phyloP scores from a whole-genome alignment of 2,113 vertebrate genomes.

The Puma concolor region DNA sequence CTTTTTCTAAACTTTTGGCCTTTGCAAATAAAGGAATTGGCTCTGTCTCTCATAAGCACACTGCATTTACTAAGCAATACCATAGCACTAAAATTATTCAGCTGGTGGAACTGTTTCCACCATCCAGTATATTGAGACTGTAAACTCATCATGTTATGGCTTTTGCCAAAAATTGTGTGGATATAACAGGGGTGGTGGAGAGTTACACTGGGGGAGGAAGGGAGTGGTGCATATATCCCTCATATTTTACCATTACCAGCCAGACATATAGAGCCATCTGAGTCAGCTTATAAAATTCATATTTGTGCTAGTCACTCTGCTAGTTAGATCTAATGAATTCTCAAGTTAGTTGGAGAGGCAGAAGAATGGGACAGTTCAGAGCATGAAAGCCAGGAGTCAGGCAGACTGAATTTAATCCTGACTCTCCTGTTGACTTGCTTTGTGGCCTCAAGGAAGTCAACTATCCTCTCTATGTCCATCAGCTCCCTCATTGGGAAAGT shows the following conservation, averaged over 20 bases:
- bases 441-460: neutral
- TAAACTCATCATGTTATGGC: neutral
- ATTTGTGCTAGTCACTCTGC: neutral
- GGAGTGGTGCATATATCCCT: neutral
- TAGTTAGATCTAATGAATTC: neutral
- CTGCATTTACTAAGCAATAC: neutral
- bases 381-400: neutral
- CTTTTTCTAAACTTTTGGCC: conserved; percentile 24
- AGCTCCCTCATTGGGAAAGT: neutral
- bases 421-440: neutral
- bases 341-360: neutral
- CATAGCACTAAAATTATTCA: neutral
- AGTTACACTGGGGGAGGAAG: neutral
- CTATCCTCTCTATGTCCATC: neutral
- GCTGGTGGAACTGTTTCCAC: neutral
- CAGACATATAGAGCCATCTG: neutral
- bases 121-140: neutral
- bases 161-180: neutral
- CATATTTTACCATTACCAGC: neutral
- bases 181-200: neutral
- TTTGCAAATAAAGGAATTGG: neutral
- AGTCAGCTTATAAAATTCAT: neutral
- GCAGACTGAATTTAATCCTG: neutral
- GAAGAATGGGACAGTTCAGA: neutral
- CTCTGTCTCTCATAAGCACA: neutral